Percentiles rank a stretch among this genome's conserved stretches.
Conservation (phyloP, 2,113 vertebrate species). For the Pelusios castaneus region DNA sequence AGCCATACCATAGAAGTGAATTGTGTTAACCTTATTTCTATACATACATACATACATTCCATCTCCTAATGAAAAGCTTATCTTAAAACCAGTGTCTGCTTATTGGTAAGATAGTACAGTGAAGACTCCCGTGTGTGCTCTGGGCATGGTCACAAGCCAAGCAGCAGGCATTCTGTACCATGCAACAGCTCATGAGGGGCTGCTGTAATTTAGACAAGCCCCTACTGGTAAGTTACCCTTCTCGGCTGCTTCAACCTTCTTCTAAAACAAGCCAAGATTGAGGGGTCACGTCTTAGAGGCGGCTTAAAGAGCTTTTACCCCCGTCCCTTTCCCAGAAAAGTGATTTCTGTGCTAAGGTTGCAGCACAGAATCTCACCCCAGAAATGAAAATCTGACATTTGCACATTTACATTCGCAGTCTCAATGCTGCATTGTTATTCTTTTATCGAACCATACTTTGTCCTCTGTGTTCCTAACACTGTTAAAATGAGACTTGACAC, state of each 20-base stretch:
- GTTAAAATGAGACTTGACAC: not conserved
- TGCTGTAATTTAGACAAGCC: not conserved
- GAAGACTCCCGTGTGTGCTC: not conserved
- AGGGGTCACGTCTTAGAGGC: accelerated
- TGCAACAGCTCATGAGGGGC: not conserved
- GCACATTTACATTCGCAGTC: not conserved
- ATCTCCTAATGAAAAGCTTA: not conserved
- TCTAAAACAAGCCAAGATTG: too few species aligned
- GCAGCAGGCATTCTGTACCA: too few species aligned
- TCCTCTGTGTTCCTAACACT: not conserved
- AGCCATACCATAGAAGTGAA: not conserved
- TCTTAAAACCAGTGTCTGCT: not conserved
- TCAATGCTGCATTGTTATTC: not conserved
- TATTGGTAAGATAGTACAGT: not conserved
- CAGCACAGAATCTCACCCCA: not conserved
- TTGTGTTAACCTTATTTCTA: not conserved
- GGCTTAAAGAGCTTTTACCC: not conserved
- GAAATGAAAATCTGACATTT: not conserved
- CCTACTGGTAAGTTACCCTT: not conserved
- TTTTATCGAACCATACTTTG: not conserved
- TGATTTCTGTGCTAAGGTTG: not conserved
- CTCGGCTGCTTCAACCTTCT: not conserved
- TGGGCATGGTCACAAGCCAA: not conserved
- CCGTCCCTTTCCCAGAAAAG: not conserved
- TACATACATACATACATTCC: not conserved